A percentile compares a stretch with the other conserved stretches of the same genome.
Evolutionary conservation across 2,797 vertebrate species (phyloP).

Genomic region (Microctenopoma steveboyesi): DNA sequence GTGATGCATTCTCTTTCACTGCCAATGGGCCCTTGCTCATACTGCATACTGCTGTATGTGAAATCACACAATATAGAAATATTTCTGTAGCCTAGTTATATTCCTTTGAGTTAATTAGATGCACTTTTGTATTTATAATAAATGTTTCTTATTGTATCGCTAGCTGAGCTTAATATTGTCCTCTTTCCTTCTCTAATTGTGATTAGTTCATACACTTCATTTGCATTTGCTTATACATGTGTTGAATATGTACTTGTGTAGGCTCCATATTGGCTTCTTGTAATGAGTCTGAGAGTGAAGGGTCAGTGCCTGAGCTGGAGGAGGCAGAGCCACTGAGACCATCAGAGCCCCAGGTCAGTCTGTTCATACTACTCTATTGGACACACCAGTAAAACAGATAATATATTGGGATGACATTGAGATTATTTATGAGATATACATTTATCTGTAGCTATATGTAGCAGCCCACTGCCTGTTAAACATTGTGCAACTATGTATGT

Average conservation of each 20-base stretch:
- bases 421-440: not conserved
- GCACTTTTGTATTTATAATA: slow-evolving; percentile 27
- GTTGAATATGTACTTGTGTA: slow-evolving; percentile 30
- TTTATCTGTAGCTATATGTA: no score
- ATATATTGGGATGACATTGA: not conserved
- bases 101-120: slow-evolving; percentile 25
- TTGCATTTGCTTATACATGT: slow-evolving; percentile 20
- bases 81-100: slow-evolving; percentile 33
- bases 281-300: slow-evolving; percentile 93
- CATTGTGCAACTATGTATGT: no score
- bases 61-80: slow-evolving; percentile 9
- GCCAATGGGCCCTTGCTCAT: not conserved
- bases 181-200: slow-evolving; percentile 10
- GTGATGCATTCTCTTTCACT: not conserved
- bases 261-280: slow-evolving; percentile 84
- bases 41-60: not conserved
- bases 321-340: slow-evolving; percentile 85
- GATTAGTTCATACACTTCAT: slow-evolving; percentile 28
- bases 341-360: slow-evolving; percentile 85
- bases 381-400: not conserved
- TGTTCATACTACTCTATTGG: not conserved
- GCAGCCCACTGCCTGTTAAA: no score
- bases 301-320: slow-evolving; percentile 90
- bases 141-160: slow-evolving; percentile 7
- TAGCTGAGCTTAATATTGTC: slow-evolving; percentile 20